Evolutionary conservation across 2,113 vertebrate species (phyloP).

Genomic region (Argyrosomus japonicus): DNA sequence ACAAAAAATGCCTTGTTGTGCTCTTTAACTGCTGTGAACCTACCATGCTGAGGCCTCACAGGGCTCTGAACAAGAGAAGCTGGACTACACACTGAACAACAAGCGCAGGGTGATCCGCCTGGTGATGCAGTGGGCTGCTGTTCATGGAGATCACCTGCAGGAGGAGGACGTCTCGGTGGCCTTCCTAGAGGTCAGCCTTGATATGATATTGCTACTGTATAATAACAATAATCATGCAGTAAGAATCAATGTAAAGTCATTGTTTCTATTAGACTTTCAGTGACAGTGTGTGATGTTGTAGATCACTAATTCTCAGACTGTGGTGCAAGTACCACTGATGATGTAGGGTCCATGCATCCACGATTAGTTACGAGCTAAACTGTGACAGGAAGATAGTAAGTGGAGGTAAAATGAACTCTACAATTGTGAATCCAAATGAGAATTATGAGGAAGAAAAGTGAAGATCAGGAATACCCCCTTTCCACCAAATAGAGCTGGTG

Average conservation of each 20-base stretch:
- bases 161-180: constrained; percentile 90
- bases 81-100: constrained; percentile 97
- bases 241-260: background rate
- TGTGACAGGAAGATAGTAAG: too few relatives aligned
- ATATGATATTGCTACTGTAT: background rate
- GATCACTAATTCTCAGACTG: background rate
- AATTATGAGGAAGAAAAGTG: too few relatives aligned
- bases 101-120: constrained; percentile 94
- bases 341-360: too few relatives aligned
- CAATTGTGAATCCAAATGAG: too few relatives aligned
- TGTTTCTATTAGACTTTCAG: background rate
- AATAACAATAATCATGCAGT: background rate
- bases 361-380: too few relatives aligned
- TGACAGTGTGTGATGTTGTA: background rate
- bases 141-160: constrained; percentile 90
- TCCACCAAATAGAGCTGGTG: too few relatives aligned
- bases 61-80: constrained; percentile 95
- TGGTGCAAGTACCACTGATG: too few relatives aligned
- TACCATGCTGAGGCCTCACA: constrained; percentile 95
- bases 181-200: constrained; percentile 91
- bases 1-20: background rate
- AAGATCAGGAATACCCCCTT: too few relatives aligned
- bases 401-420: too few relatives aligned
- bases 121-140: constrained; percentile 91
- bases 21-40: constrained; percentile 90